Evolutionary conservation across 1,140 invertebrate genomes (phyloP).

Genomic region (Samia ricini): DNA sequence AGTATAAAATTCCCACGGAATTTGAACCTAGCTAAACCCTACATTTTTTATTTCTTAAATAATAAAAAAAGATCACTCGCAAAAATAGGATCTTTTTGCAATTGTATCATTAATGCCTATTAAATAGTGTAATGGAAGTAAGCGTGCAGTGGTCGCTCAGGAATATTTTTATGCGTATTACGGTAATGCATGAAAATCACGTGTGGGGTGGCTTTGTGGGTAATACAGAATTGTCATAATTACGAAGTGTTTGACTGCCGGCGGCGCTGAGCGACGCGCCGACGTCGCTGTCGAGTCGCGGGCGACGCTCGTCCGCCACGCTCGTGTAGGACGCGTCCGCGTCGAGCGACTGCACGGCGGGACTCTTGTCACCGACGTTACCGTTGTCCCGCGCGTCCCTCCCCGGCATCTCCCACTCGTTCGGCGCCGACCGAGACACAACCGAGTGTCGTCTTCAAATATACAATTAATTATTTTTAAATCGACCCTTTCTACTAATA

Average conservation of each 20-base stretch:
- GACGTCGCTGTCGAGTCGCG: slow-evolving; percentile 73
- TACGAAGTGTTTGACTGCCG: slow-evolving; percentile 65
- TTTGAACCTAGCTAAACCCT: no score
- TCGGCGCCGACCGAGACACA: slow-evolving; percentile 61
- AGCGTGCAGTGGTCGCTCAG: no score
- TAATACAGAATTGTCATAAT: no score
- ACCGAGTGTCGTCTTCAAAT: slow-evolving; percentile 25
- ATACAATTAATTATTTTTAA: neutral
- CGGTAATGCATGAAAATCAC: no score
- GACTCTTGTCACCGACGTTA: slow-evolving; percentile 37
- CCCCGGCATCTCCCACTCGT: slow-evolving; percentile 29
- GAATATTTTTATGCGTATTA: no score
- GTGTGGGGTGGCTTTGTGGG: no score
- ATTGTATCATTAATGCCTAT: no score
- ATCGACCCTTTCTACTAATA: neutral
- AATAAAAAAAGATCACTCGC: no score
- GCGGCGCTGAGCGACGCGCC: slow-evolving; percentile 71
- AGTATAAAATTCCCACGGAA: no score
- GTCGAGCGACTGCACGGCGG: slow-evolving; percentile 45
- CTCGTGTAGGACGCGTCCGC: slow-evolving; percentile 50
- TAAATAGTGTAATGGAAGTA: no score
- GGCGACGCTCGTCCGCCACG: slow-evolving; percentile 32
- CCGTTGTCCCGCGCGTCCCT: slow-evolving; percentile 8
- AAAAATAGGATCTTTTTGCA: no score
- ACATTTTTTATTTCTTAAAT: no score